Conservation (phyloP, 1,140 invertebrate genomes). For the Episyrphus balteatus region DNA sequence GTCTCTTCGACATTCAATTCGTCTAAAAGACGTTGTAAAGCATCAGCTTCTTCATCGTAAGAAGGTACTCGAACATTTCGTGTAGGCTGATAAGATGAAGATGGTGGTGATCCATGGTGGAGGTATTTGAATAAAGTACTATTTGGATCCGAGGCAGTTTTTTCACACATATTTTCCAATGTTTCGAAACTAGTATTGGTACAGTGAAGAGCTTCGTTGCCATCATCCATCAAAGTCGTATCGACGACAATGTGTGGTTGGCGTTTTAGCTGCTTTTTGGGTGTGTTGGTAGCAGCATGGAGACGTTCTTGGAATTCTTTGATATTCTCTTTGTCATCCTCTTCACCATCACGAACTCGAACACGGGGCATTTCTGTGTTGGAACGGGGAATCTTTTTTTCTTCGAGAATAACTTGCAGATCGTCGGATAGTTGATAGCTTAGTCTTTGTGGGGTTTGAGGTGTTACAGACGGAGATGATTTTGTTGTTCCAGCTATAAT, state of each 20-base stretch:
- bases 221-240: neutral
- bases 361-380: neutral
- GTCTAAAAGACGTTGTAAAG: constrained; percentile 17
- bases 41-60: constrained; percentile 14
- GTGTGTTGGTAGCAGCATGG: neutral
- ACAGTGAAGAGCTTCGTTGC: neutral
- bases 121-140: constrained; percentile 19
- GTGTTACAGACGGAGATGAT: neutral
- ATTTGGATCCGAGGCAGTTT: constrained; percentile 28
- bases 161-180: constrained; percentile 30
- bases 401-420: constrained; percentile 2
- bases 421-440: neutral
- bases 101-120: neutral
- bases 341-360: neutral
- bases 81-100: neutral
- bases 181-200: constrained; percentile 24
- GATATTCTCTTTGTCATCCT: neutral
- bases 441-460: too few species aligned
- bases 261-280: neutral
- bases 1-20: constrained; percentile 10
- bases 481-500: neutral
- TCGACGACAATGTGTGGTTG: neutral
- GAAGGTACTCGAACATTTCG: neutral
- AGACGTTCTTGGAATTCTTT: neutral
- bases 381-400: constrained; percentile 1